Evolutionary conservation across 1,140 invertebrate genomes (phyloP).

Genomic region (Andricus grossulariae): DNA sequence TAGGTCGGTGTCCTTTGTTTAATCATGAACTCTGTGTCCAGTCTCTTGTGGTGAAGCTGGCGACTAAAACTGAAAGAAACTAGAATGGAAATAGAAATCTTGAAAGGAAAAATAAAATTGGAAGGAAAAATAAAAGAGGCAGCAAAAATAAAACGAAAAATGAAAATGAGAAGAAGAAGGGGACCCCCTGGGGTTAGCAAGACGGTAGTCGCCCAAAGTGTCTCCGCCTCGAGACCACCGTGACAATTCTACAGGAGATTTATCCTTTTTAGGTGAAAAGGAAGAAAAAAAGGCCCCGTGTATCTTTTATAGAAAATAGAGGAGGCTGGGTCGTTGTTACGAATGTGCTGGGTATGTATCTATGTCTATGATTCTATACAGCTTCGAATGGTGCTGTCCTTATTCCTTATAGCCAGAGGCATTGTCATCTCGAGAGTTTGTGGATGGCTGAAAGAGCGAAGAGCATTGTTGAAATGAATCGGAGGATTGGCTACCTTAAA

Average conservation of each 20-base stretch:
- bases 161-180: not conserved
- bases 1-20: constrained; percentile 23
- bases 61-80: not conserved
- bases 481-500: constrained; percentile 7
- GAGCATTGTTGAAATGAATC: not conserved
- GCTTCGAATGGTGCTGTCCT: not conserved
- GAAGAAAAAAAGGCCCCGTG: constrained; percentile 7
- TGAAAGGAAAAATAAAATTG: not conserved
- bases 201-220: constrained; percentile 30
- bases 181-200: constrained; percentile 3
- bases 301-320: constrained; percentile 14
- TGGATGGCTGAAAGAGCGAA: not conserved
- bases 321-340: constrained; percentile 8
- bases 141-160: not conserved
- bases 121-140: not conserved
- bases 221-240: constrained; percentile 28
- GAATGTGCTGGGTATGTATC: constrained; percentile 1
- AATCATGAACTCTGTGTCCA: not conserved
- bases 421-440: constrained; percentile 15
- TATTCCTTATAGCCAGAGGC: not conserved
- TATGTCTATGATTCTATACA: constrained; percentile 7
- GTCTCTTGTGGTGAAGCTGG: not conserved
- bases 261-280: constrained; percentile 21
- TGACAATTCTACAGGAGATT: constrained; percentile 24
- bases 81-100: not conserved